Base-by-base conservation (phyloP, 2,113 vertebrate species). In the Gallinago undulata region DNA sequence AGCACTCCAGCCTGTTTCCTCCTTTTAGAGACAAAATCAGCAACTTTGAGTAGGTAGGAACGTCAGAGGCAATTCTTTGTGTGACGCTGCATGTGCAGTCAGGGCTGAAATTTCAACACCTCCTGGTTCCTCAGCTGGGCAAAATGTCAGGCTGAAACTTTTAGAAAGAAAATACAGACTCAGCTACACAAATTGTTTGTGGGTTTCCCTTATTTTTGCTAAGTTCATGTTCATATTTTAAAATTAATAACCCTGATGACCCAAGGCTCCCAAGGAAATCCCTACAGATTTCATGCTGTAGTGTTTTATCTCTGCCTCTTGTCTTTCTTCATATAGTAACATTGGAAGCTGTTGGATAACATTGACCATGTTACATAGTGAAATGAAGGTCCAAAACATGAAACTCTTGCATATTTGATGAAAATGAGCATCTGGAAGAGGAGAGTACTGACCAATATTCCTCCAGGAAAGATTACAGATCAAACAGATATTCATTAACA, bases 31-130 rank as follows among this genome's bases (percentile, higher is more conserved):
- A 12, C 59, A 41, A 66, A 50, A 1, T 7, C 50, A 81, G 41
- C 18, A 43, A 35, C 35, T 64, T 64, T 28, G 51, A 47, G 18
- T 7, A 10, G 50, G 17, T 45, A 88, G 33, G 35, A 66, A 60
- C 19, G 27, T 66, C 2, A 0, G 75, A 53, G 13, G 11, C 27
- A 23, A 10, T 25, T 37, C 28, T 31, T 33, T 7, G 9, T 23
- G 25, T 30, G 53, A 28, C 5, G 22, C 31, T 10, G 6, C 48
- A 23, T 23, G 1, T 35, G 48, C 1, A 1, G 17, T 13, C 25
- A 18, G 73, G 33, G 33, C 77, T 63, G n/a, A 0, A 6, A 63
- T 35, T 30, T 31, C 83, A 87, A 11, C 10, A 35, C 3, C 53
- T 59, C 59, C 59, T 39, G n/a, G 30, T 11, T 72, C 48, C 16